These are phyloP conservation scores for Gambusia affinis DNA, from an alignment of 2,113 vertebrate genomes.

Conservation along the genomic window DNA sequence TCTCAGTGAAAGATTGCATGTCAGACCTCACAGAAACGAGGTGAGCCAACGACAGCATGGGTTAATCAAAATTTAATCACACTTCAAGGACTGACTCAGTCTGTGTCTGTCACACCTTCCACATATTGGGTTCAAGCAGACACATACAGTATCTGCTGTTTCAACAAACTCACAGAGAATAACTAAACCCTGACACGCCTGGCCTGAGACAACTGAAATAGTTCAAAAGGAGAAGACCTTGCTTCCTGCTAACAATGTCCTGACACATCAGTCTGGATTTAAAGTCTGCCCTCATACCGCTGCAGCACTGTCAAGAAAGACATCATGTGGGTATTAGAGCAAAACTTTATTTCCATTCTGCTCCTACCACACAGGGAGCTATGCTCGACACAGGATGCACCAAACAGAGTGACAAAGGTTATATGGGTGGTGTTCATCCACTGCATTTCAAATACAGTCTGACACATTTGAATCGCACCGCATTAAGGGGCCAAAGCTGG, in stretches of 20 bases:
- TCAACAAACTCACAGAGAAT: slow-evolving; percentile 25
- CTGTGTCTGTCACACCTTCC: slow-evolving; percentile 12
- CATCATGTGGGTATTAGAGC: slow-evolving; percentile 49
- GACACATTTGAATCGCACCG: slow-evolving; percentile 16
- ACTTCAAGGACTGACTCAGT: slow-evolving; percentile 26
- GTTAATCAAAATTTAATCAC: slow-evolving; percentile 47
- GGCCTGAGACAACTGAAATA: slow-evolving; percentile 16
- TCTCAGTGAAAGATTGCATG: neutral
- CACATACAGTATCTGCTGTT: slow-evolving; percentile 19
- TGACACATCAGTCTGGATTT: slow-evolving; percentile 42
- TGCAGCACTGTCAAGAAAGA: slow-evolving; percentile 33
- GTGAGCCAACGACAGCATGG: slow-evolving; percentile 7
- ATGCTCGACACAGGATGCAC: slow-evolving; percentile 30
- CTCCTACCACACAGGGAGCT: slow-evolving; percentile 27
- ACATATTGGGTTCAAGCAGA: slow-evolving; percentile 6
- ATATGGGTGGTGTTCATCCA: slow-evolving; percentile 9
- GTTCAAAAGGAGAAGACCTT: slow-evolving; percentile 16
- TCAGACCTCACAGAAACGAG: slow-evolving; percentile 17
- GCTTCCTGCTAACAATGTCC: slow-evolving; percentile 21
- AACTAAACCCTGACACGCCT: slow-evolving; percentile 5
- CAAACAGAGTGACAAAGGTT: slow-evolving; percentile 35
- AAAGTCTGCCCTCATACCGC: slow-evolving; percentile 11
- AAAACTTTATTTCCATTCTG: slow-evolving; percentile 54
- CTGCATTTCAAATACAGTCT: slow-evolving; percentile 19
- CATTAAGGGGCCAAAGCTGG: too few species aligned